Base-by-base conservation (phyloP, 2,888 invertebrate species). In the Dendrolimus houi region DNA sequence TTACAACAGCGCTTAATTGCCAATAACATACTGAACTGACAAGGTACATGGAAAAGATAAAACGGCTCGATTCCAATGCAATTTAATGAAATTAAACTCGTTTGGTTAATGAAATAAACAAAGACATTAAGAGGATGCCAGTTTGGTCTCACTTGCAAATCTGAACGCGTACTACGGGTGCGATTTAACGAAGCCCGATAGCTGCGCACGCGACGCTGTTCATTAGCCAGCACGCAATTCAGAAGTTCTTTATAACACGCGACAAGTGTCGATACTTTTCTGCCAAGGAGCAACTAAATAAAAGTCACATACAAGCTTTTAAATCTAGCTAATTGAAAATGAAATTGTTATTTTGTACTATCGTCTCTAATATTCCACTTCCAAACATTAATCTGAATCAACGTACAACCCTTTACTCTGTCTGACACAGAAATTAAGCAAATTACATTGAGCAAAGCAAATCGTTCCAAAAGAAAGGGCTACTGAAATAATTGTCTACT, bases 401-500 rank as follows among this genome's bases (percentile, higher is more conserved):
- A 47, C 9, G 66, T 71, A 72, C 72, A 77, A 75, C 80, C 81
- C 79, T 77, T 80, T 74, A 79, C 79, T 79, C 75, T 77, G 79
- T 83, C 77, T 79, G 85, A 84, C 85, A 83, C 79, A 84, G 79
- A 85, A 87, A 86, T 87, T 86, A 84, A 82, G 81, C 83, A 83
- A 87, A 88, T 87, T 87, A 85, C 83, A 83, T 86, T 83, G 77
- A 79, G 81, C 76, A 83, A 83, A 85, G 83, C 83, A 84, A 87
- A 87, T 87, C 86, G 83, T 77, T 86, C 77, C 83, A 79, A 87
- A 88, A 88, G 86, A 87, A 88, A 87, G 88, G 89, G 87, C 85
- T 87, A 87, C 88, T 82, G 76, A 87, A 90, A 90, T 90, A 88
- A 90, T 89, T 88, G 89, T 89, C 87, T 87, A 85, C 87, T 86